Evolutionary conservation across 2,113 vertebrate species (phyloP), one percentile per base, ranked within the genome.

Genomic region (Cynopterus brachyotis): DNA sequence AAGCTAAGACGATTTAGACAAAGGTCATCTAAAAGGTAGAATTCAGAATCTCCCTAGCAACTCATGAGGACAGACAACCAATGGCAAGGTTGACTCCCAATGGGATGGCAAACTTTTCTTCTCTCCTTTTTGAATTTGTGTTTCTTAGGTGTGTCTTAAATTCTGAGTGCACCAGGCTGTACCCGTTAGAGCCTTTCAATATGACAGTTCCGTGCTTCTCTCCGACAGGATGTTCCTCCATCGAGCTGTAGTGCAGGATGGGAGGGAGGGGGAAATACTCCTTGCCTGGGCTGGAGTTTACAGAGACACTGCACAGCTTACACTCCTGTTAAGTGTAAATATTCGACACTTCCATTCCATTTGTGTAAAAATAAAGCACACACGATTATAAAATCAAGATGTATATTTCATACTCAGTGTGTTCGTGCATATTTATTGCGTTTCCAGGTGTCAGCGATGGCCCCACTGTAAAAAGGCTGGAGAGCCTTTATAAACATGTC

Each of bases 341-440:
- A 99, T 94, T 99, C 97, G 97, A 98, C 92, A 97, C 98, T 98
- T 98, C 97, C 98, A 98, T 99, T 99, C 97, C 98, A 98, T 99
- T 98, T 98, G 98, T 99, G 98, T 99, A 99, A 99, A 99, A 98
- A 98, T 99, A 98, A 99, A 99, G 99, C 99, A 99, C 98, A 99
- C 98, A 98, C 93, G 85, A 98, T 98, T 98, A 98, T 98, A 98
- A 98, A 98, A 97, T 95, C 96, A 91, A 98, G 98, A 98, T 99
- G 98, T 99, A 99, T 98, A 99, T 99, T 99, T 99, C 98, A 98
- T 98, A 99, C 98, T 98, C 98, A 78, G 94, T 97, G 98, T 98
- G 98, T 99, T 97, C 69, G 98, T 98, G 98, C 95, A 98, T 98
- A 98, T 98, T 99, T 98, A 98, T 98, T 99, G 96, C 50, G 0